Evolutionary conservation across 2,888 invertebrate genomes (phyloP), one percentile per base, ranked within the genome.

Genomic region (Acheta domesticus): DNA sequence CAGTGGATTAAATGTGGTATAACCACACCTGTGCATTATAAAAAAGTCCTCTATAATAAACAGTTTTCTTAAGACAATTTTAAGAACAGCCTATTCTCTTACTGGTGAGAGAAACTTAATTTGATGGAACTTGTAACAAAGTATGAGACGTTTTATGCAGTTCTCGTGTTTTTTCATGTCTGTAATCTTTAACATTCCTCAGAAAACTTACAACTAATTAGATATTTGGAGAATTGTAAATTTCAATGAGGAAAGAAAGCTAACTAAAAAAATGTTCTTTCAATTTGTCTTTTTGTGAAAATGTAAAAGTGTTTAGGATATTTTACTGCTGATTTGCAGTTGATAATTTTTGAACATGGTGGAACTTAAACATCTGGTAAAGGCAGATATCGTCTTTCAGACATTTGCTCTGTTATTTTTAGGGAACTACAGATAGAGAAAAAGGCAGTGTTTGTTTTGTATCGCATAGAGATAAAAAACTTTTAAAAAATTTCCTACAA

Each of bases 401-500:
- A 75, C 21, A 79, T 73, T 74, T 77, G 76, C 75, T 79, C 74
- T 89, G 87, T 89, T 89, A 88, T 88, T 87, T 87, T 87, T 87
- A 88, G 88, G 86, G 88, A 87, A 86, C 85, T 85, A 85, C 84
- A 85, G 85, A 86, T 86, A 86, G 85, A 86, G 84, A 84, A 36
- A 36, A 86, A 87, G 87, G 87, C 89, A 88, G 89, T 89, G 89
- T 89, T 90, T 89, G 88, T 89, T 90, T 90, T 90, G 88, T 90
- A 90, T 89, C 89, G 89, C 87, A 89, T 89, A 90, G 89, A 88
- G 87, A 89, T 87, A 88, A 89, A 88, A 89, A 89, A 89, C 88
- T 89, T 89, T 89, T 88, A 86, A 88, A 87, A 88, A 88, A 88
- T 36, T 36, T 36, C 36, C 36, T 36, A 36, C 36, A 36, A 36